phyloP scores from a whole-genome alignment of 2,888 invertebrate genomes.

The Euproctis similis region DNA sequence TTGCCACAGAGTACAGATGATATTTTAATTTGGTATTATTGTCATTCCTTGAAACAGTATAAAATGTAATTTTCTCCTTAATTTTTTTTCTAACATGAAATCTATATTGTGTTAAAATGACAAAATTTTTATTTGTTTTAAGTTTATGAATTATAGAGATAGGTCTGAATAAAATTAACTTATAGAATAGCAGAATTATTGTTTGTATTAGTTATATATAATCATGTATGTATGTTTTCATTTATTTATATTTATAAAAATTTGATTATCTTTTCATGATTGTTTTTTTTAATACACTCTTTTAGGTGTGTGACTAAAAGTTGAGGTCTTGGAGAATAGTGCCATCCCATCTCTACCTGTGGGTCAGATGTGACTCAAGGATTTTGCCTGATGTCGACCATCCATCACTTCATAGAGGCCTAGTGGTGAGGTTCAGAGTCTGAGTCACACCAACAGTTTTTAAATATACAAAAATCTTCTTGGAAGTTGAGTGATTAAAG shows the following conservation, averaged over 20 bases:
- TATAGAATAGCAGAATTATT: constrained; percentile 26
- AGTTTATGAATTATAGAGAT: constrained; percentile 36
- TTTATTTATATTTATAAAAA: constrained; percentile 41
- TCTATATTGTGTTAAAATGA: constrained; percentile 30
- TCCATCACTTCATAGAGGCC: too few relatives aligned
- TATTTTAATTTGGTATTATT: constrained; percentile 26
- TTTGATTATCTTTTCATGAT: constrained; percentile 24
- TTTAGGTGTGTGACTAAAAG: too few relatives aligned
- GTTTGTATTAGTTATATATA: constrained; percentile 42
- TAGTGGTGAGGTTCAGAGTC: too few relatives aligned
- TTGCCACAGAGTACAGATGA: constrained; percentile 14
- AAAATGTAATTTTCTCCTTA: too few relatives aligned
- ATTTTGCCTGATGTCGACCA: too few relatives aligned
- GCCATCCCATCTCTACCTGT: too few relatives aligned
- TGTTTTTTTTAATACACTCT: constrained; percentile 18
- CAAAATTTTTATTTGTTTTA: constrained; percentile 34
- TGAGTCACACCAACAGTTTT: too few relatives aligned
- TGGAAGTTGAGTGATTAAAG: too few relatives aligned
- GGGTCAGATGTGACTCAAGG: too few relatives aligned
- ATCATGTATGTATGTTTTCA: constrained; percentile 56
- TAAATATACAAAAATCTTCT: too few relatives aligned
- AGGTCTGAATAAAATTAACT: constrained; percentile 19
- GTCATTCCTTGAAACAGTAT: constrained; percentile 32
- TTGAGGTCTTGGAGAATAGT: too few relatives aligned
- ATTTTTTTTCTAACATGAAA: constrained; percentile 34